These are phyloP conservation scores for Stegastes partitus DNA, from an alignment of 2,113 vertebrate species.

Conservation along the genomic window DNA sequence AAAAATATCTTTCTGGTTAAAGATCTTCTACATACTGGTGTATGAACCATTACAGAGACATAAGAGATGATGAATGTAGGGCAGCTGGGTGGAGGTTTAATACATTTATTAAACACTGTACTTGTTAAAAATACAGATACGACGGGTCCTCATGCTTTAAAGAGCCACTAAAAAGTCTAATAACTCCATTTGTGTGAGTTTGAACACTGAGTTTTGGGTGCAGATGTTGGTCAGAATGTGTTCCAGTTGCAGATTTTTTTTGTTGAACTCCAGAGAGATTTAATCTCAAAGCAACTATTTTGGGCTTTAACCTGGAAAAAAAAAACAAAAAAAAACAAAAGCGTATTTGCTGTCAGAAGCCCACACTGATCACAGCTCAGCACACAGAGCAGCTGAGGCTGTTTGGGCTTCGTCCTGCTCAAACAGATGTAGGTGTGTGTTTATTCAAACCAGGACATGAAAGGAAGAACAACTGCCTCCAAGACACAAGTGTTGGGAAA, in stretches of 20 bases:
- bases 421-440: constrained; percentile 8
- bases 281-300: constrained; percentile 27
- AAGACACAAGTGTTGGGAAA: constrained; percentile 33
- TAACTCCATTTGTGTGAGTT: background rate
- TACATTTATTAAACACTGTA: too few species aligned
- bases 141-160: background rate
- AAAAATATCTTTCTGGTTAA: too few species aligned
- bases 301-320: constrained; percentile 27
- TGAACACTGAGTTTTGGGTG: background rate
- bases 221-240: constrained; percentile 9
- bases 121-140: background rate
- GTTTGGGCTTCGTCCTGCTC: constrained; percentile 15
- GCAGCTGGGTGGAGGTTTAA: too few species aligned
- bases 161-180: constrained; percentile 1
- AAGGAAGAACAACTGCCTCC: constrained; percentile 8
- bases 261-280: constrained; percentile 10
- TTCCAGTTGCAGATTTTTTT: background rate
- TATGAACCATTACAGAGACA: too few species aligned
- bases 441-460: constrained; percentile 28
- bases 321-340: constrained; percentile 33
- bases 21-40: too few species aligned
- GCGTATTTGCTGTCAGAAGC: constrained; percentile 12
- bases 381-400: constrained; percentile 16
- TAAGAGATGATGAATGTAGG: too few species aligned
- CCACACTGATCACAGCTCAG: constrained; percentile 12